A percentile compares a stretch with the other conserved stretches of the same genome.
phyloP scores from a whole-genome alignment of 2,113 vertebrate genomes.

The Leucoraja erinaceus region DNA sequence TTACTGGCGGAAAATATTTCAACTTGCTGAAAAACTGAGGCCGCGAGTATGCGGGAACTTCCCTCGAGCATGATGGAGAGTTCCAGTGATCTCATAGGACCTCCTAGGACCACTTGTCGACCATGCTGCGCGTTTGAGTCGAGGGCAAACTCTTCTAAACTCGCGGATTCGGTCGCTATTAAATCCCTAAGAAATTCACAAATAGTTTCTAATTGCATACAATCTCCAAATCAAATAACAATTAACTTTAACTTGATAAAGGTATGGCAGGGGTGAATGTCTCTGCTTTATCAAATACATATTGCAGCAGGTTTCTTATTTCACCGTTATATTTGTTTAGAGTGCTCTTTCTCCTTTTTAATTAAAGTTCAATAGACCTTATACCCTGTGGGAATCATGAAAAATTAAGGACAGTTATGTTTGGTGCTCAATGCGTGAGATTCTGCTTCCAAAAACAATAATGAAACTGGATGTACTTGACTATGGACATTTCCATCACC shows the following conservation, averaged over 20 bases:
- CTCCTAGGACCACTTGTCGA: too few relatives aligned
- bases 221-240: neutral
- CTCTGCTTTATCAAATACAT: neutral
- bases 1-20: too few relatives aligned
- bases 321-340: neutral
- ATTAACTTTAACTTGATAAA: neutral
- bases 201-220: neutral
- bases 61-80: too few relatives aligned
- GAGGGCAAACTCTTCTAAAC: too few relatives aligned
- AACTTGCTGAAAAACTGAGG: too few relatives aligned
- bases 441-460: neutral
- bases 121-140: too few relatives aligned
- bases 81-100: too few relatives aligned
- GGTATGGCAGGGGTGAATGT: neutral
- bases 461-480: neutral
- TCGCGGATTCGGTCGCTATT: neutral
- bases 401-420: neutral
- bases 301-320: neutral
- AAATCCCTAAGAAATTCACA: neutral
- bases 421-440: neutral
- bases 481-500: neutral
- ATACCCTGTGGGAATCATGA: neutral
- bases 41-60: too few relatives aligned
- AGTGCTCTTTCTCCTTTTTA: neutral
- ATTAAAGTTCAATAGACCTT: neutral